Evolutionary conservation across 2,888 invertebrate species (phyloP), one percentile per base, ranked within the genome.

Genomic region (Pardosa pseudoannulata): DNA sequence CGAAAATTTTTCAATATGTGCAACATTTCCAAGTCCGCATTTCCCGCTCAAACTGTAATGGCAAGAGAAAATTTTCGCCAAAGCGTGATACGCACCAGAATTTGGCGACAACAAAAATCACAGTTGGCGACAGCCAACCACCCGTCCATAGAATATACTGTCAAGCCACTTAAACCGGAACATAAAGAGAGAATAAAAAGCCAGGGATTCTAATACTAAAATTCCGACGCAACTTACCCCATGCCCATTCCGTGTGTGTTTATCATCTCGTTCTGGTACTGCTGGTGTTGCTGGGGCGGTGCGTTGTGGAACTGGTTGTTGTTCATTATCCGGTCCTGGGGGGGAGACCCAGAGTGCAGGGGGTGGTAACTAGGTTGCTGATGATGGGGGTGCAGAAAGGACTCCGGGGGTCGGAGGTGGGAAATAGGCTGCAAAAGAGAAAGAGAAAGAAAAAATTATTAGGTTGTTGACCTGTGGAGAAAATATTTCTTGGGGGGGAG

Each of bases 191-290:
- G n/a, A n/a, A n/a, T n/a, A n/a, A n/a, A n/a, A n/a, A n/a, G n/a
- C n/a, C n/a, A n/a, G n/a, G n/a, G n/a, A n/a, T n/a, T n/a, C n/a
- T n/a, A n/a, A n/a, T n/a, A n/a, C n/a, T n/a, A 36, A 36, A 5
- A 36, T 36, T 36, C 36, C 36, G 36, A 36, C 28, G 9, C n/a
- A 73, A 78, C 83, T 75, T 72, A 80, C 87, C 80, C 75, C 87
- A 87, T 87, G 31, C 62, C 64, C 50, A 87, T 72, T 71, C 75
- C 75, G 27, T 87, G 87, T 16, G 50, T 19, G 67, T 76, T 78
- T 73, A 87, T 80, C 87, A 87, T 87, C 13, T 79, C 70, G 19
- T 79, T 79, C 27, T 79, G 85, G 36, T 87, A 87, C 6, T 74
- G 46, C 70, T 86, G 87, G 23, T 86, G 86, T n/a, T 85, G 83